Evolutionary conservation across 2,113 vertebrate genomes (phyloP).

Genomic region (Aptenodytes patagonicus): DNA sequence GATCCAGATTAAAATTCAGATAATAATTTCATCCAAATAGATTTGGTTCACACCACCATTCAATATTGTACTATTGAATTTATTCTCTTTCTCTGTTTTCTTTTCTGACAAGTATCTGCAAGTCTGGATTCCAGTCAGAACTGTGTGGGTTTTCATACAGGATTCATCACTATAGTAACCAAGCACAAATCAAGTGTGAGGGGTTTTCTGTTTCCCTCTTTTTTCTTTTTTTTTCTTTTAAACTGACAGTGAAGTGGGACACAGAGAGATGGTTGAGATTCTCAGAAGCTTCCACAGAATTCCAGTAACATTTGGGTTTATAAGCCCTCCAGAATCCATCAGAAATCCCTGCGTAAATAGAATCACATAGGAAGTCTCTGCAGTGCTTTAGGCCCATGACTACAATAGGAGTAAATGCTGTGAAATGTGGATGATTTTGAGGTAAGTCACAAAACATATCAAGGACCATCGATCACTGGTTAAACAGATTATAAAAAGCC

Average conservation of each 20-base stretch:
- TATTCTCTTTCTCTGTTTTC: background rate
- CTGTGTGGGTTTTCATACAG: constrained; percentile 11
- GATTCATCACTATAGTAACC: constrained; percentile 58
- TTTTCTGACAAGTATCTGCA: constrained; percentile 15
- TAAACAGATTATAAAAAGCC: background rate
- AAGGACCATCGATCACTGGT: background rate
- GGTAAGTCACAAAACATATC: background rate
- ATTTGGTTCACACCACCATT: background rate
- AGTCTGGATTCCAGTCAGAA: constrained; percentile 16
- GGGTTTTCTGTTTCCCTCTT: background rate
- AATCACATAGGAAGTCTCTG: background rate
- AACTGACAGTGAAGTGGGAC: background rate
- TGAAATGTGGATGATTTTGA: background rate
- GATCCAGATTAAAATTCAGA: background rate
- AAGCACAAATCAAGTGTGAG: constrained; percentile 20
- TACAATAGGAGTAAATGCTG: background rate
- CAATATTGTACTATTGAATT: background rate
- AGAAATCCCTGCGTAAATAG: background rate
- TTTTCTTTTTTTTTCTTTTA: background rate
- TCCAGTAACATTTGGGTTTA: background rate
- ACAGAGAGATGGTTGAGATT: background rate
- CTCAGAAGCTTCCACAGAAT: background rate
- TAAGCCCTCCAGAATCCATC: background rate
- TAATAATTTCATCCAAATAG: background rate
- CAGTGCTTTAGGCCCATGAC: background rate